phyloP scores from a whole-genome alignment of 2,113 vertebrate species.

The Cyrtonyx montezumae region DNA sequence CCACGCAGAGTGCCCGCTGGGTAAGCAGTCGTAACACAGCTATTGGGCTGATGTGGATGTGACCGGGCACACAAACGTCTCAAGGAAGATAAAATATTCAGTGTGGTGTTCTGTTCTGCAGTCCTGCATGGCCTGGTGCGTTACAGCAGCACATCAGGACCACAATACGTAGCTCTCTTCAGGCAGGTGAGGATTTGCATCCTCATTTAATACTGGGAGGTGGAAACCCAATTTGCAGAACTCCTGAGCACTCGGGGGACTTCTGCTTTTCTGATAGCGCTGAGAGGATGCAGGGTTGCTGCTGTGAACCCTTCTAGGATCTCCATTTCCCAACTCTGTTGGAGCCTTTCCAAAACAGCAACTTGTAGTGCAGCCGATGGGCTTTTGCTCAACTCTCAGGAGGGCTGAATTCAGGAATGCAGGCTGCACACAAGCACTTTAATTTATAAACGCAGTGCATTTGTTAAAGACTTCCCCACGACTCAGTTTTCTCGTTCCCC shows the following conservation, averaged over 20 bases:
- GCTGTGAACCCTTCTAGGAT: accelerated
- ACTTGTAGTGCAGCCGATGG: neutral
- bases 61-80: accelerated
- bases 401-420: neutral
- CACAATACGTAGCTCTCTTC: neutral
- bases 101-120: neutral
- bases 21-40: neutral
- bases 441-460: neutral
- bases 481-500: neutral
- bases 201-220: neutral
- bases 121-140: neutral
- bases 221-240: neutral
- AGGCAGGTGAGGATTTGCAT: neutral
- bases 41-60: neutral
- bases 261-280: neutral
- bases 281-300: neutral
- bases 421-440: neutral
- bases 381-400: neutral
- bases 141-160: neutral
- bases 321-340: neutral
- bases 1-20: neutral
- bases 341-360: neutral
- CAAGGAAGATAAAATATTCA: neutral
- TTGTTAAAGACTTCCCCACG: conserved; percentile 36
- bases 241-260: neutral